phyloP scores from a whole-genome alignment of 2,113 vertebrate species.

The Pampusana beccarii region DNA sequence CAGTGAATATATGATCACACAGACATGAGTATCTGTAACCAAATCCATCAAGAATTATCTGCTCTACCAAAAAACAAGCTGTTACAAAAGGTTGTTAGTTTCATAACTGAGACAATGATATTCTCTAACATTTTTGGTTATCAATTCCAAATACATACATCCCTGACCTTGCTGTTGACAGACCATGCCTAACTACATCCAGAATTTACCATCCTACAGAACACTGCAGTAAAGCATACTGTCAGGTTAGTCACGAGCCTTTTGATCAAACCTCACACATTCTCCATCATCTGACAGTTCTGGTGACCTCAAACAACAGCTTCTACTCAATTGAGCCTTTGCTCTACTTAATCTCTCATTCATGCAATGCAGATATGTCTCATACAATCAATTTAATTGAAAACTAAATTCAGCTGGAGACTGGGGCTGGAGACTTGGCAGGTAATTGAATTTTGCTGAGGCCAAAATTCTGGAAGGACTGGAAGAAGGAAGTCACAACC shows the following conservation, averaged over 20 bases:
- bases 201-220: neutral
- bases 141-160: neutral
- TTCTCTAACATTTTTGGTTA: neutral
- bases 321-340: neutral
- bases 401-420: neutral
- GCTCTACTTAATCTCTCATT: neutral
- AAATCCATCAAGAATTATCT: neutral
- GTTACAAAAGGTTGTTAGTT: neutral
- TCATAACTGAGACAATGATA: neutral
- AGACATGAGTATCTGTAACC: neutral
- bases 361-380: neutral
- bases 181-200: neutral
- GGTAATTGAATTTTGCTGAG: neutral
- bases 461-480: neutral
- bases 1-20: neutral
- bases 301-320: neutral
- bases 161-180: neutral
- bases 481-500: neutral
- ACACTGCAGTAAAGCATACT: neutral
- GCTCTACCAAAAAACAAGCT: accelerated
- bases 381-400: neutral
- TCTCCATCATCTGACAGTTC: neutral
- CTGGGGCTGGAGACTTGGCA: neutral
- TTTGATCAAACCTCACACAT: neutral
- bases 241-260: neutral